Base-by-base conservation (phyloP, 2,113 vertebrate genomes). In the Sorex araneus region DNA sequence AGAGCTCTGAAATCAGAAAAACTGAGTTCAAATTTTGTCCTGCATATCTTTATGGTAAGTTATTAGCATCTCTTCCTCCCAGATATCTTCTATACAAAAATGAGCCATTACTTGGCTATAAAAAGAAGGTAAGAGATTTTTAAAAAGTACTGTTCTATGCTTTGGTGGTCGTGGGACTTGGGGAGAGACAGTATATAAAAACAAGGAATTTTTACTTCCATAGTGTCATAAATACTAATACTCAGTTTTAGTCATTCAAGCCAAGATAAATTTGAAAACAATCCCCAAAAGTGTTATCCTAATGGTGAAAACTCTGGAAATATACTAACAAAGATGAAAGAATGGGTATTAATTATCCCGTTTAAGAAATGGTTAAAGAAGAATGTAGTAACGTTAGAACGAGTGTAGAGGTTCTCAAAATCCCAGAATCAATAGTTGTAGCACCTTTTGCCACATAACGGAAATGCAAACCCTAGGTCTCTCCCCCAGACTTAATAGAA, bases 231-330 rank as follows among this genome's bases (percentile, higher is more conserved):
- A 86, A 81, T 86, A 86, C 9, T 50, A n/a, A 2, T 69, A 80
- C 77, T 40, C 36, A 36, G 36, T 34, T 92, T 45, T 69, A 74
- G 47, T 25, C 40, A 40, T 50, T 57, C 64, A 90, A 32, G 36
- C 80, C 84, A 90, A 71, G 30, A 73, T 27, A 50, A 30, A 73
- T 84, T 94, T 76, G 40, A 60, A 95, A 92, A 50, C 60, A 25
- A 7, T 74, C 84, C 67, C 89, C 57, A 74, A 36, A 88, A 92
- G 15, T 84, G 45, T n/a, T n/a, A 40, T 27, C 32, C 32, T 64
- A 28, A 32, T 67, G 45, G 74, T 77, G 30, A 76, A 89, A 76
- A 76, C 76, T 95, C 76, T 77, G 76, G 70, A 95, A 92, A 80
- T 47, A 43, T 16, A 73, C 25, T 81, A 73, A 40, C 75, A 34